phyloP scores from a whole-genome alignment of 2,113 vertebrate genomes.

The Atrichornis clamosus region DNA sequence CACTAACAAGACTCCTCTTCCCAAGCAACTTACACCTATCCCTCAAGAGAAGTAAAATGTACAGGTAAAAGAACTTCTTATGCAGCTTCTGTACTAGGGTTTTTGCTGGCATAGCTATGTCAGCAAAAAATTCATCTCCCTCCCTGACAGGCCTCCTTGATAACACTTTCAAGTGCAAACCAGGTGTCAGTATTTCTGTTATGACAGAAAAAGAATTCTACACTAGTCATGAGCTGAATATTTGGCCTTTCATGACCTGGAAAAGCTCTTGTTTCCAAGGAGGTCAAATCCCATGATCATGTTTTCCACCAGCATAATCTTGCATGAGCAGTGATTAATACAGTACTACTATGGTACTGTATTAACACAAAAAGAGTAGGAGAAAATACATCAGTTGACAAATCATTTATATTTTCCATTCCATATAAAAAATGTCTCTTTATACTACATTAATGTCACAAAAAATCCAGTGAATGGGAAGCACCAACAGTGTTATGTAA shows the following conservation, averaged over 20 bases:
- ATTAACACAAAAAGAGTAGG: neutral
- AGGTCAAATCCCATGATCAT: neutral
- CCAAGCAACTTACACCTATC: neutral
- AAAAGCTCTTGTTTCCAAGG: neutral
- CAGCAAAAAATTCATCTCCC: conserved; percentile 29
- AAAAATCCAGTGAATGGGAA: neutral
- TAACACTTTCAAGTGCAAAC: conserved; percentile 48
- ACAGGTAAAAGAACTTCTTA: conserved; percentile 19
- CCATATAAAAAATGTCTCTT: neutral
- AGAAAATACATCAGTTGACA: neutral
- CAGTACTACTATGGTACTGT: neutral
- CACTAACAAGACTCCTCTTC: neutral
- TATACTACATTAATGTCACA: neutral
- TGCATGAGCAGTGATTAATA: neutral
- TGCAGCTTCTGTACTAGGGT: neutral
- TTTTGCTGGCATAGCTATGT: conserved; percentile 7
- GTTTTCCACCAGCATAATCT: neutral
- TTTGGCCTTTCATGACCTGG: neutral
- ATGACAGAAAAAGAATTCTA: neutral
- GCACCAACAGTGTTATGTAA: neutral
- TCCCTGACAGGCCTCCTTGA: conserved; percentile 8
- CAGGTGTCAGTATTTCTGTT: conserved; percentile 9
- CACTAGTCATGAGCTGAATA: neutral
- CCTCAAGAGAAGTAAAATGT: neutral
- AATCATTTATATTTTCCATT: neutral